phyloP scores from a whole-genome alignment of 1,140 invertebrate species.

The Arctopsyche grandis region DNA sequence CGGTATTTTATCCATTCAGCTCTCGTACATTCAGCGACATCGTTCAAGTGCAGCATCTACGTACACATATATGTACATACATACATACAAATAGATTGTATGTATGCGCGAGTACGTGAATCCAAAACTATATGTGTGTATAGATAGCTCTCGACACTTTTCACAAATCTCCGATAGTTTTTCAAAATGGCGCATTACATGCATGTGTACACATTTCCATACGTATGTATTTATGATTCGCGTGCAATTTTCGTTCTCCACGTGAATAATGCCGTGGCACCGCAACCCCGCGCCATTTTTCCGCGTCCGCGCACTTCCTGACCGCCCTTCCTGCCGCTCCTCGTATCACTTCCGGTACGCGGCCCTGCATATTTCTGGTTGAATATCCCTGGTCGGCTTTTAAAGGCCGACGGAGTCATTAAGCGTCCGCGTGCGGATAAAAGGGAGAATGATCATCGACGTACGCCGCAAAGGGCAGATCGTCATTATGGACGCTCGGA shows the following conservation, averaged over 20 bases:
- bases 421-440: constrained; percentile 5
- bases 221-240: no score
- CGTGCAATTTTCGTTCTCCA: no score
- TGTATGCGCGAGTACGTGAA: no score
- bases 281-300: constrained; percentile 43
- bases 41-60: constrained; percentile 37
- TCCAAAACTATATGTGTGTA: constrained; percentile 6
- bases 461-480: background rate
- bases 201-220: no score
- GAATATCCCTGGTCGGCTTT: constrained; percentile 16
- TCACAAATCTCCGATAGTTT: background rate
- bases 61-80: no score
- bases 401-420: constrained; percentile 9
- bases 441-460: background rate
- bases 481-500: background rate
- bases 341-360: constrained; percentile 4
- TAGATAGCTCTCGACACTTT: background rate
- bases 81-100: no score
- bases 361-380: background rate
- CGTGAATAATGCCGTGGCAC: no score
- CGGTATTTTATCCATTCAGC: constrained; percentile 33
- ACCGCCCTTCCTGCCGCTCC: background rate
- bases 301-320: constrained; percentile 48
- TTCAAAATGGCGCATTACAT: background rate
- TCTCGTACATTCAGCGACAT: constrained; percentile 28